Conservation (phyloP, 2,113 vertebrate species). For the Tringa solitaria region DNA sequence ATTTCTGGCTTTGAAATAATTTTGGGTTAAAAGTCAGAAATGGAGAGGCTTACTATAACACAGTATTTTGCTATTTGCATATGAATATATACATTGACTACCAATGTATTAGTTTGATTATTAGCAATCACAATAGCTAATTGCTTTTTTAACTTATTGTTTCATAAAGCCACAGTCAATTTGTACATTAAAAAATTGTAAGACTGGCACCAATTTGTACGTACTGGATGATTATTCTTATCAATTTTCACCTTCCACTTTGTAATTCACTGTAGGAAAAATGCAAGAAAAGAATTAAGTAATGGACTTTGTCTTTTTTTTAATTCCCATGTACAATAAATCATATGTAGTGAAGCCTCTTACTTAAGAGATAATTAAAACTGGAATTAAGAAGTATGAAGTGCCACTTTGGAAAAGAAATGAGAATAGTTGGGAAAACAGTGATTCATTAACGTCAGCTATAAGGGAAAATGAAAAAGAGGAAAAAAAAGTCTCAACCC, state of each 20-base stretch:
- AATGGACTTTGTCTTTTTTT: not conserved
- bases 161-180: not conserved
- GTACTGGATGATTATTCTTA: not conserved
- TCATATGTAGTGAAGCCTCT: not conserved
- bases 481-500: not conserved
- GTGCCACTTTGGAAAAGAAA: not conserved
- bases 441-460: not conserved
- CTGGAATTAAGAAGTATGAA: constrained; percentile 14
- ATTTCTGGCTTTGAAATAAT: not conserved
- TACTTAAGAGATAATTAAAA: constrained; percentile 24
- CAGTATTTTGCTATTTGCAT: not conserved
- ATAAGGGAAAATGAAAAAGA: not conserved
- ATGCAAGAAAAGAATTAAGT: not conserved
- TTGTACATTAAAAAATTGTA: not conserved
- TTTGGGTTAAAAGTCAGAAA: not conserved
- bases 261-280: not conserved
- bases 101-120: not conserved
- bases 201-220: not conserved
- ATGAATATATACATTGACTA: not conserved
- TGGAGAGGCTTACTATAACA: not conserved
- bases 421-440: not conserved
- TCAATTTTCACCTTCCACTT: not conserved
- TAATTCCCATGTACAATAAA: not conserved
- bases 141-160: not conserved
- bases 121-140: not conserved